Percentiles rank a stretch among this genome's conserved stretches.
Evolutionary conservation across 2,888 invertebrate genomes (phyloP).

Genomic region (Noctua janthina): DNA sequence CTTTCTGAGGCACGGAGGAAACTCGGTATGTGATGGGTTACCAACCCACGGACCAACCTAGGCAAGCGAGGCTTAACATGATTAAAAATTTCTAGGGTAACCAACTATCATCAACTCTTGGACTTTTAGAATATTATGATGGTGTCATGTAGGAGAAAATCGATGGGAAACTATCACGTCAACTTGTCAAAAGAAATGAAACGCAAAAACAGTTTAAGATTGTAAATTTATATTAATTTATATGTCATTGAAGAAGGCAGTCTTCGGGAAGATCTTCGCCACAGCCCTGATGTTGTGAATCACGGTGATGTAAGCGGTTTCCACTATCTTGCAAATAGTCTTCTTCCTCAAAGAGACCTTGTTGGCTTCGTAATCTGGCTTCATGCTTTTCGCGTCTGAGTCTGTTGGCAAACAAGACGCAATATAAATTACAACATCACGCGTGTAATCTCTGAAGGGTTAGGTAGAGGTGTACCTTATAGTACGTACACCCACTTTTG

Average conservation of each 20-base stretch:
- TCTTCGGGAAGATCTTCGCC: slow-evolving; percentile 78
- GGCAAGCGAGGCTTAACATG: too few species aligned
- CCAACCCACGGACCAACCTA: too few species aligned
- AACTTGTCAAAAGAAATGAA: slow-evolving; percentile 1
- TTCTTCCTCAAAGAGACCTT: slow-evolving; percentile 67
- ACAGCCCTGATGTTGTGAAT: slow-evolving; percentile 82
- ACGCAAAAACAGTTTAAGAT: neutral
- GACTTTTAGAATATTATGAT: neutral
- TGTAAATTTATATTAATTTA: slow-evolving; percentile 14
- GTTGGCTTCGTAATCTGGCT: slow-evolving; percentile 65
- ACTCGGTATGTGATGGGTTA: too few species aligned
- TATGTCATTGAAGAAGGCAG: slow-evolving; percentile 77
- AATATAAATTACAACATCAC: neutral
- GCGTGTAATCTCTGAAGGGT: neutral
- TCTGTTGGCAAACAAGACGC: slow-evolving; percentile 68
- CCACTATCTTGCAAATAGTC: slow-evolving; percentile 74
- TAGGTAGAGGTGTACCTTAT: neutral
- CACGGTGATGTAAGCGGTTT: slow-evolving; percentile 75
- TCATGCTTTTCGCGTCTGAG: slow-evolving; percentile 65
- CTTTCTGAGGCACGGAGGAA: too few species aligned
- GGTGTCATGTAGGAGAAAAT: neutral
- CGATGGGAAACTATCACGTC: neutral
- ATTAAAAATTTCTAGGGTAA: neutral
- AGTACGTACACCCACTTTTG: neutral
- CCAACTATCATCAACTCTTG: neutral